Conservation (phyloP, 2,113 vertebrate genomes). For the Butorides virescens region DNA sequence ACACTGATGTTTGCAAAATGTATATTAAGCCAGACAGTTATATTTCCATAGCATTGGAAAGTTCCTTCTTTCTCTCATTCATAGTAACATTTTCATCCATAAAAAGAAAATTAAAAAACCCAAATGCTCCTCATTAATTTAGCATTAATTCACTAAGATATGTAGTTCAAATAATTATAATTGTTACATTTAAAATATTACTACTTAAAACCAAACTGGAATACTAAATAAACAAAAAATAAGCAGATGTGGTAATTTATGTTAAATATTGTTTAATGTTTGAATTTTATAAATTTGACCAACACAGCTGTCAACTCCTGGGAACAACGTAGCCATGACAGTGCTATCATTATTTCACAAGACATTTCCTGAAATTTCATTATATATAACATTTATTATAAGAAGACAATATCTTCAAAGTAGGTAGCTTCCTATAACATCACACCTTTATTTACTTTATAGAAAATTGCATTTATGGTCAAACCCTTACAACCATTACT, state of each 20-base stretch:
- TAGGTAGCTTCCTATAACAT: neutral
- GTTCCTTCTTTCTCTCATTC: neutral
- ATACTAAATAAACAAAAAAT: neutral
- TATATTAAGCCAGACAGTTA: neutral
- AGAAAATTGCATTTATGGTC: neutral
- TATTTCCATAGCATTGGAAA: neutral
- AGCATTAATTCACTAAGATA: neutral
- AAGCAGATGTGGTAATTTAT: neutral
- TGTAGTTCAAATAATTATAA: neutral
- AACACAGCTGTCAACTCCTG: neutral
- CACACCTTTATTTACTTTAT: neutral
- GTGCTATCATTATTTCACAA: neutral
- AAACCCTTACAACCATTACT: neutral
- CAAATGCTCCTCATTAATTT: neutral
- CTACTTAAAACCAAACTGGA: neutral
- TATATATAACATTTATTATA: neutral
- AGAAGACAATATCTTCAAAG: neutral
- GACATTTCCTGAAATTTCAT: neutral
- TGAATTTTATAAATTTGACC: neutral
- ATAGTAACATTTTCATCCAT: neutral
- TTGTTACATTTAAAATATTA: neutral
- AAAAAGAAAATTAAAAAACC: rapidly evolving
- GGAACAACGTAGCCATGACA: neutral
- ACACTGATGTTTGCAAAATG: neutral
- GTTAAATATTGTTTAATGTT: neutral